Conservation (phyloP, 2,888 invertebrate genomes). For the Macaria notata region DNA sequence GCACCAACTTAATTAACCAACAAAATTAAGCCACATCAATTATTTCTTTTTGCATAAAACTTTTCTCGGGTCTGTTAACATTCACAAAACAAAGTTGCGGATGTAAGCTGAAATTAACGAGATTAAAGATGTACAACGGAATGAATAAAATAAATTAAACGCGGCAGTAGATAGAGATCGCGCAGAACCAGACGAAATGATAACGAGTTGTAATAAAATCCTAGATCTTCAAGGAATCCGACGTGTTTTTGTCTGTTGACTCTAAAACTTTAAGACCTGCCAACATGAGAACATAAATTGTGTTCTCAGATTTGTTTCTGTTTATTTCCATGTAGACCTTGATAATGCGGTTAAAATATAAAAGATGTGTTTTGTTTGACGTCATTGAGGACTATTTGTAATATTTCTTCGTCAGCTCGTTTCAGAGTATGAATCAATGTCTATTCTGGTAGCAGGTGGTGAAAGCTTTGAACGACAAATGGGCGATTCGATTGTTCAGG, state of each 20-base stretch:
- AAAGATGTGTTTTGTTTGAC: slow-evolving; percentile 59
- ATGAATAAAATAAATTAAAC: slow-evolving; percentile 16
- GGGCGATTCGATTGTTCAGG: slow-evolving; percentile 52
- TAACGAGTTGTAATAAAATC: slow-evolving; percentile 23
- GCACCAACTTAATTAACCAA: no score
- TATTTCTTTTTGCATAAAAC: slow-evolving; percentile 6
- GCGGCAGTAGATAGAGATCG: slow-evolving; percentile 9
- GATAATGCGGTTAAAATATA: slow-evolving; percentile 50
- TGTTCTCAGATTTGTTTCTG: slow-evolving; percentile 30
- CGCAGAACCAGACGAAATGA: slow-evolving; percentile 17
- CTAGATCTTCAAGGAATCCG: slow-evolving; percentile 20
- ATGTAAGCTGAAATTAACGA: slow-evolving; percentile 17
- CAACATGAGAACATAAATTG: slow-evolving; percentile 36
- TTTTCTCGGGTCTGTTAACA: slow-evolving; percentile 1
- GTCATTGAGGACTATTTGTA: slow-evolving; percentile 66
- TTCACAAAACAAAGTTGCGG: slow-evolving; percentile 15
- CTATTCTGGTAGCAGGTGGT: slow-evolving; percentile 61
- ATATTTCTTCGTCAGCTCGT: slow-evolving; percentile 47
- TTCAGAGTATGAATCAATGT: slow-evolving; percentile 67
- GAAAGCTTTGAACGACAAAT: slow-evolving; percentile 61
- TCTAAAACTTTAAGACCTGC: slow-evolving; percentile 33
- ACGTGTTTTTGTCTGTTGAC: slow-evolving; percentile 21
- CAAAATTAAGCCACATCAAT: no score
- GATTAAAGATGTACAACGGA: slow-evolving; percentile 10
- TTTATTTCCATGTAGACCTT: slow-evolving; percentile 44